These are phyloP conservation scores for Lampris incognitus DNA, from an alignment of 2,113 vertebrate genomes.

Conservation along the genomic window DNA sequence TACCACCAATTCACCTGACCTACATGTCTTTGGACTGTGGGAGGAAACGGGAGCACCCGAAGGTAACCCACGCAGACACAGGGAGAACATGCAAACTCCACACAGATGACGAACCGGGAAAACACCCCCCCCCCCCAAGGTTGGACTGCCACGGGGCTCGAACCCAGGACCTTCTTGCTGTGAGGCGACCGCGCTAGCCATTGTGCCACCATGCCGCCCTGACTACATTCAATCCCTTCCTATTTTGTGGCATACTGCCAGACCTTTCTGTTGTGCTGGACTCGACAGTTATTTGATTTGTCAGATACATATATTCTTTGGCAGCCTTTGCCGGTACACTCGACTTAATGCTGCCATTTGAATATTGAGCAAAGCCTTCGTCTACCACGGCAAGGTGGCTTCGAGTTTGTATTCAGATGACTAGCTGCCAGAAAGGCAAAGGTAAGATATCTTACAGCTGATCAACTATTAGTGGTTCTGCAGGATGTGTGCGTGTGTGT, in stretches of 20 bases:
- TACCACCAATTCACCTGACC: too few species aligned
- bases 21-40: too few species aligned
- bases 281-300: slow-evolving; percentile 19
- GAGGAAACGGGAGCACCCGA: too few species aligned
- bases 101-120: too few species aligned
- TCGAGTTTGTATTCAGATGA: slow-evolving; percentile 25
- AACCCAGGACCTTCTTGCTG: too few species aligned
- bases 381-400: not conserved
- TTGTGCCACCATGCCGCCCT: not conserved
- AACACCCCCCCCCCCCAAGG: too few species aligned
- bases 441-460: slow-evolving; percentile 23
- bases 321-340: not conserved
- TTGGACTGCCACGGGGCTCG: too few species aligned
- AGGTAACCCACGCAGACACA: too few species aligned
- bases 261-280: not conserved
- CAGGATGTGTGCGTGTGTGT: not conserved
- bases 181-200: too few species aligned
- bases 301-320: slow-evolving; percentile 22
- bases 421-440: slow-evolving; percentile 26
- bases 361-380: slow-evolving; percentile 31
- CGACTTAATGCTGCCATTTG: slow-evolving; percentile 1
- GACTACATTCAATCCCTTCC: not conserved
- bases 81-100: too few species aligned
- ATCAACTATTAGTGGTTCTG: slow-evolving; percentile 43
- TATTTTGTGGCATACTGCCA: not conserved